A percentile compares a stretch with the other conserved stretches of the same genome.
Evolutionary conservation across 2,113 vertebrate species (phyloP).

Genomic region (Poeciliopsis occidentalis): DNA sequence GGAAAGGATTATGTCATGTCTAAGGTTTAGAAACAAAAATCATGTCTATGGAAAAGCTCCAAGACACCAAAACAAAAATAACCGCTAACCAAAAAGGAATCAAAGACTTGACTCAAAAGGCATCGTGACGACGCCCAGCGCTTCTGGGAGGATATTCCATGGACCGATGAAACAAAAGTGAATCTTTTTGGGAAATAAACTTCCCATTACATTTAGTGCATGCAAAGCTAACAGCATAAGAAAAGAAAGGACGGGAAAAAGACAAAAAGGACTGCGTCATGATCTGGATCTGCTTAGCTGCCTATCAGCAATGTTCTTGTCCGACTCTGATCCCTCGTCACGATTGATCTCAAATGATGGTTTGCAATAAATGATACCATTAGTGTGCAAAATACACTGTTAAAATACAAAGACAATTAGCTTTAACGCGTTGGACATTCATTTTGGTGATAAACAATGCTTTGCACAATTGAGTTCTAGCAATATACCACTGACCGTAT

Average conservation of each 20-base stretch:
- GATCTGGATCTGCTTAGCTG: not conserved
- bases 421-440: not conserved
- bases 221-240: not conserved
- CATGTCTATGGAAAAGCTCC: too few species aligned
- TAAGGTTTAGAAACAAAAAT: not conserved
- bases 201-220: not conserved
- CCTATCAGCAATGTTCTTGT: not conserved
- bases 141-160: not conserved
- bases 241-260: too few species aligned
- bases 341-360: not conserved
- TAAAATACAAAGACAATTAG: not conserved
- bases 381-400: not conserved
- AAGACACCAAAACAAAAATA: too few species aligned
- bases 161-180: not conserved
- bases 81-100: too few species aligned
- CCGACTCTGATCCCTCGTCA: not conserved
- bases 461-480: not conserved
- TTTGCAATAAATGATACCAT: not conserved
- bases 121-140: too few species aligned
- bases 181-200: too few species aligned
- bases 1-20: not conserved
- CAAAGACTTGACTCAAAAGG: too few species aligned
- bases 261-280: too few species aligned
- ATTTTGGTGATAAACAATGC: not conserved
- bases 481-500: not conserved